phyloP scores from a whole-genome alignment of 2,113 vertebrate genomes.

The Alces alces region DNA sequence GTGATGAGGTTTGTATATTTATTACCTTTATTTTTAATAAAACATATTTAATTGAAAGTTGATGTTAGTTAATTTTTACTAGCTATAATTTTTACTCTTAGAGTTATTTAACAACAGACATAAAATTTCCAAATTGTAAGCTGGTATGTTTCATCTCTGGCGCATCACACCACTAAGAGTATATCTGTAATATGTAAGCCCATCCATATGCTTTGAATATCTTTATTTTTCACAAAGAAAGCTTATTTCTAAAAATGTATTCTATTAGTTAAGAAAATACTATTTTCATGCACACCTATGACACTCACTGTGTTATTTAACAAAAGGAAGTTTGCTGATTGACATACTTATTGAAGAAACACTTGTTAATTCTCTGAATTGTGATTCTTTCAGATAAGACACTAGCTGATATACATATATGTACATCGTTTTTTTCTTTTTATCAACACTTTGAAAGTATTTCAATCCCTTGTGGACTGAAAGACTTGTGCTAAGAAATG shows the following conservation, averaged over 20 bases:
- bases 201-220: neutral
- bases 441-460: neutral
- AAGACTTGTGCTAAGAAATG: neutral
- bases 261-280: neutral
- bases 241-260: neutral
- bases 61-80: neutral
- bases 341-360: neutral
- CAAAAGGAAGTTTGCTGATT: neutral
- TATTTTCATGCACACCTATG: neutral
- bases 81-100: neutral
- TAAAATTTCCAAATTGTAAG: neutral
- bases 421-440: neutral
- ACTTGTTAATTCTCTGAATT: neutral
- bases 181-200: neutral
- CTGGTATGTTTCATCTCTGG: neutral
- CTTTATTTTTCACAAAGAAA: neutral
- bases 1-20: neutral
- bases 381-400: neutral
- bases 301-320: neutral
- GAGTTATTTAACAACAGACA: neutral
- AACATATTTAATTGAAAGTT: neutral
- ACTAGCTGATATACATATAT: neutral
- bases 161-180: neutral
- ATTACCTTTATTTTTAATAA: neutral
- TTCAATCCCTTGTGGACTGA: neutral